Base-by-base conservation (phyloP, 2,888 invertebrate species). In the Ypsolopha sequella region DNA sequence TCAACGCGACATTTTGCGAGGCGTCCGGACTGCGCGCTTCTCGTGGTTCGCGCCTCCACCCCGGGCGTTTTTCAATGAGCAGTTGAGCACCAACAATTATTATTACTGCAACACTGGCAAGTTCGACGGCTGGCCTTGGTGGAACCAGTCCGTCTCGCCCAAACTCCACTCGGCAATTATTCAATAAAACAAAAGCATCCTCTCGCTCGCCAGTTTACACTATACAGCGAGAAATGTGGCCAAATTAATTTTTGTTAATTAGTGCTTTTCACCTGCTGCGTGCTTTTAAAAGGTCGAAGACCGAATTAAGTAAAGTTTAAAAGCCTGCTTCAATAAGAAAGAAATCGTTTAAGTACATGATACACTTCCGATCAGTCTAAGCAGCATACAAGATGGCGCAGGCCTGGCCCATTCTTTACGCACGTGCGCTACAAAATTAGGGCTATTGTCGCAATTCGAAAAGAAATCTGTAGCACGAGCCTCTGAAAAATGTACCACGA, bases 111-210 rank as follows among this genome's bases (percentile, higher is more conserved):
- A 53, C 45, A 45, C 52, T 55, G 64, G 71, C 73, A 77, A 80
- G 82, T 84, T 82, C 81, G 85, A 74, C 80, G 86, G 68, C 81
- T 85, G 86, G 85, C 86, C 86, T 86, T 86, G 86, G 68, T 60
- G 67, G 70, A 86, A 86, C 86, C 86, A 80, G 86, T 84, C 76
- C 64, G 72, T 76, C 75, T 70, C 79, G 78, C 84, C 85, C 76
- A 82, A 86, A 82, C 85, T 80, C 80, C 79, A 80, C 78, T 73
- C 74, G 75, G 80, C 84, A 80, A 85, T 85, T 85, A 85, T 85
- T 84, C 80, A 85, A 85, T 82, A 80, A 85, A 81, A 86, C 85
- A 85, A 85, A 85, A 80, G 76, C 80, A 76, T 73, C 77, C 69
- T 49, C 35, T 47, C 8, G 68, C 67, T 65, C 67, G 66, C 66